Percentiles rank a stretch among this genome's conserved stretches.
Evolutionary conservation across 2,888 invertebrate genomes (phyloP).

Genomic region (Chrysolina oricalcia): DNA sequence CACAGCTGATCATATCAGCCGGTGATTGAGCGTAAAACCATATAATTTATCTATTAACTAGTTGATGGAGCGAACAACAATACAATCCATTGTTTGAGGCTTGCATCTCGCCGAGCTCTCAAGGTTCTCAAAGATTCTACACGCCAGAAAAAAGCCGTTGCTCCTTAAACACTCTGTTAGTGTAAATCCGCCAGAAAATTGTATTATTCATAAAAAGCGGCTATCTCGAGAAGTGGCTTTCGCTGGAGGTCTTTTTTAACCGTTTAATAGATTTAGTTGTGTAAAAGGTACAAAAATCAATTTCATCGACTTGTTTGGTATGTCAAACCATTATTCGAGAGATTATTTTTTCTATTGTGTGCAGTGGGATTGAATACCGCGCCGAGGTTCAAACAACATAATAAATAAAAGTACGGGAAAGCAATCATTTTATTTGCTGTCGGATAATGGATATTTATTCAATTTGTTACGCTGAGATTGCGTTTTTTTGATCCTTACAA

Average conservation of each 20-base stretch:
- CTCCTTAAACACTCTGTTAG: conserved; percentile 59
- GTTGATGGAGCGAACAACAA: conserved; percentile 67
- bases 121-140: conserved; percentile 41
- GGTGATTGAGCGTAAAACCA: conserved; percentile 72
- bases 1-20: conserved; percentile 69
- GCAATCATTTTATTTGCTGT: conserved; percentile 48
- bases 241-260: conserved; percentile 58
- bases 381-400: conserved; percentile 41
- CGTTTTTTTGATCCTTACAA: conserved; percentile 46
- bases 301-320: conserved; percentile 53
- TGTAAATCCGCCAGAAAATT: conserved; percentile 61
- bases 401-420: conserved; percentile 47
- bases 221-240: conserved; percentile 50
- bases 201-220: conserved; percentile 59
- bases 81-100: conserved; percentile 66
- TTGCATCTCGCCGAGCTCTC: conserved; percentile 36
- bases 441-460: conserved; percentile 54
- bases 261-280: conserved; percentile 54
- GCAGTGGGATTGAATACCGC: conserved; percentile 43
- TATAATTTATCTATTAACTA: conserved; percentile 72
- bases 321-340: conserved; percentile 48
- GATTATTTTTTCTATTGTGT: conserved; percentile 44
- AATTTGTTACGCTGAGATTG: conserved; percentile 51
- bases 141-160: conserved; percentile 49
- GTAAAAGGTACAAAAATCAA: conserved; percentile 55